Evolutionary conservation across 1,140 invertebrate species (phyloP).

Genomic region (Euwallacea fornicatus): DNA sequence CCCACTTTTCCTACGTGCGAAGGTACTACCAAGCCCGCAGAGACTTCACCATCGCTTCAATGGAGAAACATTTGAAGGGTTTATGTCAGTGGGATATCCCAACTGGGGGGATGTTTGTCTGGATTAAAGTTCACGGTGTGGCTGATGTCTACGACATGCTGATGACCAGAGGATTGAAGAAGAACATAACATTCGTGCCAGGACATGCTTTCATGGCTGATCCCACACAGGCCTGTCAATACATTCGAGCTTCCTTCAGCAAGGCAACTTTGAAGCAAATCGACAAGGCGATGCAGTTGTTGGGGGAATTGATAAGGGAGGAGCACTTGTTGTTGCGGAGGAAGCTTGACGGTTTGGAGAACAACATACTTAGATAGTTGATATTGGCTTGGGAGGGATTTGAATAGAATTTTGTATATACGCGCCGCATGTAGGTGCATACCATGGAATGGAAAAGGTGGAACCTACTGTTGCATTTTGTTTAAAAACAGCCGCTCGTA

Average conservation of each 20-base stretch:
- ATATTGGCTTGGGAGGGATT: background rate
- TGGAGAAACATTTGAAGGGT: conserved; percentile 65
- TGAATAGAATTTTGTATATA: conserved; percentile 1
- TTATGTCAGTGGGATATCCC: conserved; percentile 70
- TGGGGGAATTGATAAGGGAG: conserved; percentile 55
- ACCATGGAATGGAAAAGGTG: background rate
- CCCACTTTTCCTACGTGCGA: conserved; percentile 63
- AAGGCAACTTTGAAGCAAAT: conserved; percentile 66
- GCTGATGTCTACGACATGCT: conserved; percentile 74
- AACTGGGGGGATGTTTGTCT: conserved; percentile 75
- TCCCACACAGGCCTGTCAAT: conserved; percentile 60
- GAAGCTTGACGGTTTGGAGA: conserved; percentile 47
- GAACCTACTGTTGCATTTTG: background rate
- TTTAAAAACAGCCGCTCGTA: too few species aligned
- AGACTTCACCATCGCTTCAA: conserved; percentile 63
- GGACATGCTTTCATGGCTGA: conserved; percentile 70
- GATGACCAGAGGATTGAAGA: conserved; percentile 61
- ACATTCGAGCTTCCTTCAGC: conserved; percentile 70
- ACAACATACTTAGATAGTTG: conserved; percentile 38
- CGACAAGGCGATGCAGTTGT: conserved; percentile 55
- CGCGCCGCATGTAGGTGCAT: background rate
- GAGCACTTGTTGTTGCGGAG: conserved; percentile 53
- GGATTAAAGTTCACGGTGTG: conserved; percentile 70
- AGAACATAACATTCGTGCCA: conserved; percentile 68
- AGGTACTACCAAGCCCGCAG: conserved; percentile 67